A percentile compares a stretch with the other conserved stretches of the same genome.
Conservation (phyloP, 1,140 invertebrate genomes). For the Drosophila asahinai region DNA sequence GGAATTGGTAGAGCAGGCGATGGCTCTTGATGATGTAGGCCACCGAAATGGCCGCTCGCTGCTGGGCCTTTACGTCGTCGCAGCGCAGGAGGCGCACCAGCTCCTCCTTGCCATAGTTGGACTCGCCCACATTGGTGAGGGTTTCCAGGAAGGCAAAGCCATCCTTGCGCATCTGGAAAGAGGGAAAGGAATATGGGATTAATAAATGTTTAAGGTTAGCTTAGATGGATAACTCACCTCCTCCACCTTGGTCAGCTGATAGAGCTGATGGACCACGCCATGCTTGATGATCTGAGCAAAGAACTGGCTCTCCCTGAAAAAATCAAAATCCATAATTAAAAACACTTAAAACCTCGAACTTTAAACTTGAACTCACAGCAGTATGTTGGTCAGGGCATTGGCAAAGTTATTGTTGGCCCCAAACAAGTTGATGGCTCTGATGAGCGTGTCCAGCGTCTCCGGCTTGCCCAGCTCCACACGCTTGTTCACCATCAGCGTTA, state of each 20-base stretch:
- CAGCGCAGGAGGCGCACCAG: slow-evolving; percentile 71
- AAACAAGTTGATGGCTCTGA: slow-evolving; percentile 76
- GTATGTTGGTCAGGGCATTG: slow-evolving; percentile 78
- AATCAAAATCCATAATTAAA: not conserved
- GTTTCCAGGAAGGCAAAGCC: slow-evolving; percentile 78
- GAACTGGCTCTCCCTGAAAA: slow-evolving; percentile 78
- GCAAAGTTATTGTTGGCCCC: slow-evolving; percentile 78
- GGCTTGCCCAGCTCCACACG: slow-evolving; percentile 74
- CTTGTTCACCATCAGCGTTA: slow-evolving; percentile 79
- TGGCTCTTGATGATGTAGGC: slow-evolving; percentile 79
- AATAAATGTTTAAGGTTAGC: not conserved
- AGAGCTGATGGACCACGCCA: slow-evolving; percentile 79
- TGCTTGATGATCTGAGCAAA: slow-evolving; percentile 83
- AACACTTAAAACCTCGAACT: not conserved
- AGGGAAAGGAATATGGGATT: no score
- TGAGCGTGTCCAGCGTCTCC: slow-evolving; percentile 76
- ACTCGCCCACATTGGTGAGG: slow-evolving; percentile 80
- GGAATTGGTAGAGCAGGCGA: slow-evolving; percentile 76
- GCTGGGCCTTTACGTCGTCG: slow-evolving; percentile 72
- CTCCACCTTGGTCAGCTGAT: slow-evolving; percentile 75
- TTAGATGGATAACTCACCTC: slow-evolving; percentile 48
- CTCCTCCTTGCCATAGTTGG: slow-evolving; percentile 83
- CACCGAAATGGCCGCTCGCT: slow-evolving; percentile 77
- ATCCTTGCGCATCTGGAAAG: slow-evolving; percentile 68
- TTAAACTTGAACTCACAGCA: slow-evolving; percentile 64